Evolutionary conservation across 2,888 invertebrate genomes (phyloP), one percentile per base, ranked within the genome.

Genomic region (Caenorhabditis parvicauda): DNA sequence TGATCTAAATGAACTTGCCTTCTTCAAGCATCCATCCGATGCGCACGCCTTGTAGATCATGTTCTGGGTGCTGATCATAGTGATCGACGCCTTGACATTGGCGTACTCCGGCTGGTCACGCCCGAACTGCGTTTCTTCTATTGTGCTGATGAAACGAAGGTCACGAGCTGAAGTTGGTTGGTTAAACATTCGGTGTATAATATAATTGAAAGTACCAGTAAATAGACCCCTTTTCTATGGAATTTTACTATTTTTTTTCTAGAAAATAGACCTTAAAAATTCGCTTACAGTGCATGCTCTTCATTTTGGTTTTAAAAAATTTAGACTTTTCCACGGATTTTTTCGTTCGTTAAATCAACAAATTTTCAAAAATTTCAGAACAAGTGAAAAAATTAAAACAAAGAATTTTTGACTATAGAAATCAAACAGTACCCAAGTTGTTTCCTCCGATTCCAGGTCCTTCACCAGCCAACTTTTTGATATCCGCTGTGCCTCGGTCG

Each of bases 1-100:
- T 7, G 21, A 41, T 9, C 9, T 41, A 19, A 41, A 12, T 7
- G 17, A 32, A 96, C 39, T 90, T 91, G 77, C 92, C 83, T 98
- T 99, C 83, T 98, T 98, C 82, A 94, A 93, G 83, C 98, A 99
- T 49, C 88, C 88, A 1, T 89, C 87, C 47, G 87, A 86, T 0
- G 93, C 90, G 74, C 98, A 99, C 0, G 95, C 90, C 84, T 89
- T 89, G 83, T 98, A 98, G 51, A 92, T 83, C 3, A 89, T 87
- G 82, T 91, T 93, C 60, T 92, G 91, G 6, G 87, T 85, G 77
- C 88, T 88, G 19, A 92, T 86, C 77, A 89, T 86, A 43, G 89
- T 87, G 27, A 94, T 85, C 0, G 88, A 88, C 0, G 88, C 93
- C 73, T 90, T 88, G 22, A 87, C 85, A 65, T 87, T 87, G 84